Evolutionary conservation across 2,113 vertebrate species (phyloP).

Genomic region (Sander lucioperca): DNA sequence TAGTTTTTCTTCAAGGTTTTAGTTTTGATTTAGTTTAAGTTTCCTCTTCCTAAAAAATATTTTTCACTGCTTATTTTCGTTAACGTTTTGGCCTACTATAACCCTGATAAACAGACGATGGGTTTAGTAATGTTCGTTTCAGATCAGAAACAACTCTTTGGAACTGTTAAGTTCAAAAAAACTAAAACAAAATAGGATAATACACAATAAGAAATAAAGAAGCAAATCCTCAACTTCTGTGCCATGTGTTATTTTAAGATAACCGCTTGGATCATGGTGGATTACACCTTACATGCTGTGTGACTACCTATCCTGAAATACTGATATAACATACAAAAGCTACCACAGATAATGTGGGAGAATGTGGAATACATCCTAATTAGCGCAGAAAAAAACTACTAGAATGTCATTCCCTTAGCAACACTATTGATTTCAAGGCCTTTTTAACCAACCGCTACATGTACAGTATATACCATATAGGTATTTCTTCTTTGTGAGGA

Average conservation of each 20-base stretch:
- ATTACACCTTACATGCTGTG: neutral
- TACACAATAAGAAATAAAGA: neutral
- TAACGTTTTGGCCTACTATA: too few species aligned
- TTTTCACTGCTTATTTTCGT: too few species aligned
- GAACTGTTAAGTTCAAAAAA: neutral
- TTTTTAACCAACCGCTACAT: constrained; percentile 4
- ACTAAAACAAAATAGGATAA: too few species aligned
- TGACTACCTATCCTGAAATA: neutral
- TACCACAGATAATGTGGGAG: neutral
- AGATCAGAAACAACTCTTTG: neutral
- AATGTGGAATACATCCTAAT: constrained; percentile 9
- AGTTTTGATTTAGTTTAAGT: too few species aligned
- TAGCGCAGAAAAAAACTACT: neutral
- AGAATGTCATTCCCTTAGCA: neutral
- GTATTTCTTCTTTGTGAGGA: constrained; percentile 16
- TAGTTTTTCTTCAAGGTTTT: too few species aligned
- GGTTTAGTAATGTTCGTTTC: neutral
- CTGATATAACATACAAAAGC: neutral
- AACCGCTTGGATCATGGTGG: neutral
- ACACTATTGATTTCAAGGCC: constrained; percentile 21
- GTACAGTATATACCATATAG: neutral
- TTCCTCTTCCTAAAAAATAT: too few species aligned
- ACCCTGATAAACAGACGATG: too few species aligned
- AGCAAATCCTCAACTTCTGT: neutral
- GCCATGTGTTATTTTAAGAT: neutral